phyloP scores from a whole-genome alignment of 2,113 vertebrate species.

The Phocoena phocoena region DNA sequence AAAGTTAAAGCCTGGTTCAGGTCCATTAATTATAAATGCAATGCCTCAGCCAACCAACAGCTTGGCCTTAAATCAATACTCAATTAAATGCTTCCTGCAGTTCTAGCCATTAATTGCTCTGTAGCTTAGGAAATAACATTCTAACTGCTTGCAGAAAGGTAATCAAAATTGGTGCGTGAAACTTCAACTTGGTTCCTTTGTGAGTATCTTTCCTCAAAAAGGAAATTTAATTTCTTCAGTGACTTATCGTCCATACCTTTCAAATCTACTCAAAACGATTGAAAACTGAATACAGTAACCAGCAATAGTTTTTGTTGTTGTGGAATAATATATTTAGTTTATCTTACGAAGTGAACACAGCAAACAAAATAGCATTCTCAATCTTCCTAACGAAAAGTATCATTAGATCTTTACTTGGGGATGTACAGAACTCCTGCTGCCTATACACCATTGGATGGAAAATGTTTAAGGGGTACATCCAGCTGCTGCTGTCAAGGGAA shows the following conservation, averaged over 20 bases:
- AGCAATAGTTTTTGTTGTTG: background rate
- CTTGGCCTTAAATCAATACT: constrained; percentile 82
- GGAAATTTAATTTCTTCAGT: constrained; percentile 52
- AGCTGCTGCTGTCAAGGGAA: background rate
- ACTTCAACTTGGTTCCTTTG: constrained; percentile 11
- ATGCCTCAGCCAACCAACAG: constrained; percentile 57
- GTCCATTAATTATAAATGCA: constrained; percentile 68
- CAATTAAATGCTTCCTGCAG: constrained; percentile 81
- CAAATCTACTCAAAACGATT: background rate
- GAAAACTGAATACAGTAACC: constrained; percentile 22
- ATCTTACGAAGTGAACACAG: background rate
- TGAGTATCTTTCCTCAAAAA: constrained; percentile 49
- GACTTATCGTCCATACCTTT: background rate
- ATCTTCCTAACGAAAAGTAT: background rate
- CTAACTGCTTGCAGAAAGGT: constrained; percentile 67
- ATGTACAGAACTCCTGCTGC: background rate
- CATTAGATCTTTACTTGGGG: background rate
- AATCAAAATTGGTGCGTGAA: constrained; percentile 57
- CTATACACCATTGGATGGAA: background rate
- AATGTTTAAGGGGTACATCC: background rate
- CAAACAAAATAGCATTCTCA: background rate
- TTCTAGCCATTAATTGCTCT: constrained; percentile 77
- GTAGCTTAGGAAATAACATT: constrained; percentile 72
- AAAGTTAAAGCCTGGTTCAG: constrained; percentile 71
- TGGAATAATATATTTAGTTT: background rate